phyloP scores from a whole-genome alignment of 2,797 vertebrate species.

The Eulemur rubriventer region DNA sequence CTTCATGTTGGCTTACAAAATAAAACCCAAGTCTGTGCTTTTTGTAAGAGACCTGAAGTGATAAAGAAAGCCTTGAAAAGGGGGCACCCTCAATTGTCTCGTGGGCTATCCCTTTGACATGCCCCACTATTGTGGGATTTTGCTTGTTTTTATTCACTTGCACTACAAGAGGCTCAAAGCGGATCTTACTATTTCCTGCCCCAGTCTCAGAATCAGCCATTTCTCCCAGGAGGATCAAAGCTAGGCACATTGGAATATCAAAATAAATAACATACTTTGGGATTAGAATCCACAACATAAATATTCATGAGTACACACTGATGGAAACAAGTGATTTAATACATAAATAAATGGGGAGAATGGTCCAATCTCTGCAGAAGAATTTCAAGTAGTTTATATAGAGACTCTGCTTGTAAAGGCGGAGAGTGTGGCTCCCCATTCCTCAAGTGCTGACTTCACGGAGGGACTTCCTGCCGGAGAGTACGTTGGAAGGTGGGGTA shows the following conservation, averaged over 20 bases:
- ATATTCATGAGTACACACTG: background rate
- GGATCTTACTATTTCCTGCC: background rate
- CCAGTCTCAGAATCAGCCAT: background rate
- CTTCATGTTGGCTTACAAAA: background rate
- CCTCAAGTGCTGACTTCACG: background rate
- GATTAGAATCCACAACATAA: background rate
- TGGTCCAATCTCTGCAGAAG: background rate
- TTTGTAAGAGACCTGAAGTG: background rate
- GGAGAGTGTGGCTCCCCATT: background rate
- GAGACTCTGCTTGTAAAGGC: background rate
- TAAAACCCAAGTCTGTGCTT: background rate
- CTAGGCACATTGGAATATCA: background rate
- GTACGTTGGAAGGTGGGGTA: too few species aligned
- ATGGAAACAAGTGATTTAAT: background rate
- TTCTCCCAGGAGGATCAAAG: background rate
- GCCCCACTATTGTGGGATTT: rapidly evolving
- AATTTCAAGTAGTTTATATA: background rate
- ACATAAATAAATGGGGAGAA: background rate
- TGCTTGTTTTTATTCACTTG: background rate
- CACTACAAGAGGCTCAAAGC: background rate
- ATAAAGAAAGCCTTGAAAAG: background rate
- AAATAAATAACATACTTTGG: background rate
- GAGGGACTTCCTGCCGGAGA: background rate
- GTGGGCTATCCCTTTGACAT: rapidly evolving
- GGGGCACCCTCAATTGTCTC: too few species aligned